phyloP scores from a whole-genome alignment of 1,140 invertebrate species.

The Drosophila bipectinata region DNA sequence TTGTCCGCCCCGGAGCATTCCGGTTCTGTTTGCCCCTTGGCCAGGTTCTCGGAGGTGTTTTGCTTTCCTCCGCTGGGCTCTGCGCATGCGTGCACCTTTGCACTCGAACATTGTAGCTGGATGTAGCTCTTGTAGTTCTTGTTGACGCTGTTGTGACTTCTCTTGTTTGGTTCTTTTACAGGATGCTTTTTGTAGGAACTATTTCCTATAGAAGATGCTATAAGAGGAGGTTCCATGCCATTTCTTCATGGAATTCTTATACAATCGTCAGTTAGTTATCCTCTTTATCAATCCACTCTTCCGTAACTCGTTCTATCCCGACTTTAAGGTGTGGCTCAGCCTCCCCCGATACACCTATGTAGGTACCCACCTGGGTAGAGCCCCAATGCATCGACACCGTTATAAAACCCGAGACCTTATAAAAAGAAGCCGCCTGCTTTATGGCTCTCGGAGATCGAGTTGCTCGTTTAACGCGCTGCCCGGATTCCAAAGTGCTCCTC shows the following conservation, averaged over 20 bases:
- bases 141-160: constrained; percentile 4
- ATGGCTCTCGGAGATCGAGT: constrained; percentile 65
- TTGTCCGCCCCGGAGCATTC: constrained; percentile 18
- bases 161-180: neutral
- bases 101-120: constrained; percentile 64
- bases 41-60: constrained; percentile 23
- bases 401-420: constrained; percentile 81
- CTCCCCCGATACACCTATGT: neutral
- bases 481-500: neutral
- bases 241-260: too few relatives aligned
- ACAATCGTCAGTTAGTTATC: too few relatives aligned
- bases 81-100: constrained; percentile 79
- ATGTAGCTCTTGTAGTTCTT: constrained; percentile 38
- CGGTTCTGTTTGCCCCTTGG: constrained; percentile 61
- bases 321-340: neutral
- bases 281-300: too few relatives aligned
- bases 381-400: constrained; percentile 39
- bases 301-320: too few relatives aligned
- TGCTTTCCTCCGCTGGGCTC: constrained; percentile 13
- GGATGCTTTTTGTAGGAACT: neutral
- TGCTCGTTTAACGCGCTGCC: constrained; percentile 69
- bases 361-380: constrained; percentile 5
- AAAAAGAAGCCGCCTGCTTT: constrained; percentile 77
- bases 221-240: too few relatives aligned
- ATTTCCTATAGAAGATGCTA: too few relatives aligned